Conservation (phyloP, 2,113 vertebrate species). For the Formicarius rufipectus region DNA sequence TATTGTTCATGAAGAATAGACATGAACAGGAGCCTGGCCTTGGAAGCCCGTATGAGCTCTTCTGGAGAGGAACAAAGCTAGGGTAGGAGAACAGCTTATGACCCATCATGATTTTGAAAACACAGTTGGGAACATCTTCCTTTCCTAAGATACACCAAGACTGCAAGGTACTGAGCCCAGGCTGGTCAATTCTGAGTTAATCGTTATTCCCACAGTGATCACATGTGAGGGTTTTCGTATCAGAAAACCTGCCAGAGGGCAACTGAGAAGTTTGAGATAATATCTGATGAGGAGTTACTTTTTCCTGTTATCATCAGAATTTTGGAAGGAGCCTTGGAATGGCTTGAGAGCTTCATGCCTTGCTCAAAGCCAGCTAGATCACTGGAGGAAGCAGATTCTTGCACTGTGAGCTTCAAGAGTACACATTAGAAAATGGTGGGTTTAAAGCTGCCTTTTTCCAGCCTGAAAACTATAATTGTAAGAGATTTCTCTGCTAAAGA, state of each 20-base stretch:
- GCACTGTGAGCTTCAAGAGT: neutral
- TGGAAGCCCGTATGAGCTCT: neutral
- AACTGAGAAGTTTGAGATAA: neutral
- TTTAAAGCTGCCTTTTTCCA: neutral
- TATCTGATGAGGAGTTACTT: neutral
- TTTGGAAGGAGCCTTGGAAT: neutral
- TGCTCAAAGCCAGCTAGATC: neutral
- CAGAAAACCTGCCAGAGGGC: neutral
- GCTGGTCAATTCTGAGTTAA: neutral
- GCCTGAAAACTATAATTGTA: neutral
- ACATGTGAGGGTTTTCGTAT: neutral
- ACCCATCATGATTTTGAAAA: neutral
- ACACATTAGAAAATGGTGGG: neutral
- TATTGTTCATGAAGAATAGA: neutral
- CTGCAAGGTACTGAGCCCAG: neutral
- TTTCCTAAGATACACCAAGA: neutral
- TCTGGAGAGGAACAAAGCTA: neutral
- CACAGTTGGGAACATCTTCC: accelerated
- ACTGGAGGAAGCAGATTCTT: neutral
- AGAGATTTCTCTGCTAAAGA: neutral
- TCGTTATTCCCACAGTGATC: neutral
- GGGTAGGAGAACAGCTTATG: neutral
- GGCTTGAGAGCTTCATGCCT: neutral
- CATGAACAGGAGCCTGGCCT: neutral
- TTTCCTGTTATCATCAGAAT: neutral